These are phyloP conservation scores for Papilio polytes DNA, from an alignment of 1,140 invertebrate species.

Conservation along the genomic window DNA sequence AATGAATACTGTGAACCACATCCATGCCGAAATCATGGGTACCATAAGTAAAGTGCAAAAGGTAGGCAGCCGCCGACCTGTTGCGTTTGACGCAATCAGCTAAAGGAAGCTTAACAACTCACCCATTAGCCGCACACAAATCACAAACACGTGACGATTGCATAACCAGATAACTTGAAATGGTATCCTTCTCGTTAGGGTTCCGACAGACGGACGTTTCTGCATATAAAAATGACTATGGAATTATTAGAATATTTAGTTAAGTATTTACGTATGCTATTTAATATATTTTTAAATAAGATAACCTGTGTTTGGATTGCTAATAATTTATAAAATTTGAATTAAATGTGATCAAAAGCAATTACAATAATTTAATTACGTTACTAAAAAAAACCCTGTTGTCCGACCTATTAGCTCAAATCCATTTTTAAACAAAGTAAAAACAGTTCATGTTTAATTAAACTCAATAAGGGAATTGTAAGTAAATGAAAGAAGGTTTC, in stretches of 20 bases:
- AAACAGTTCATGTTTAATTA: background rate
- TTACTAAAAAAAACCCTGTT: too few species aligned
- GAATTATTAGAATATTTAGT: too few species aligned
- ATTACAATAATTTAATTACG: too few species aligned
- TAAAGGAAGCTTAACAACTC: constrained; percentile 65
- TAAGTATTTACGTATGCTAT: too few species aligned
- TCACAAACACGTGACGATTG: constrained; percentile 72
- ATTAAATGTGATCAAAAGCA: too few species aligned
- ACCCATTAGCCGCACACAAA: constrained; percentile 73
- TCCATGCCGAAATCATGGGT: constrained; percentile 40
- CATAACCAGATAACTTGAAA: constrained; percentile 43
- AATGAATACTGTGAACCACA: background rate
- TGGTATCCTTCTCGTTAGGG: constrained; percentile 25
- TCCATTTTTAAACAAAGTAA: too few species aligned
- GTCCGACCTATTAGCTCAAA: too few species aligned
- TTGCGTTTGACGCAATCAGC: constrained; percentile 61
- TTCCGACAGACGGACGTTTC: background rate
- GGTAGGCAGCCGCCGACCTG: constrained; percentile 44
- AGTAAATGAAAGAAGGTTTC: background rate
- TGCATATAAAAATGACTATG: constrained; percentile 35
- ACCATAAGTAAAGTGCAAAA: constrained; percentile 47
- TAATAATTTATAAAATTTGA: too few species aligned
- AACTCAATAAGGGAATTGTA: background rate
- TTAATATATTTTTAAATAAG: too few species aligned
- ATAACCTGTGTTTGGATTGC: too few species aligned